A percentile compares a stretch with the other conserved stretches of the same genome.
phyloP scores from a whole-genome alignment of 2,113 vertebrate genomes.

The Macaca mulatta region DNA sequence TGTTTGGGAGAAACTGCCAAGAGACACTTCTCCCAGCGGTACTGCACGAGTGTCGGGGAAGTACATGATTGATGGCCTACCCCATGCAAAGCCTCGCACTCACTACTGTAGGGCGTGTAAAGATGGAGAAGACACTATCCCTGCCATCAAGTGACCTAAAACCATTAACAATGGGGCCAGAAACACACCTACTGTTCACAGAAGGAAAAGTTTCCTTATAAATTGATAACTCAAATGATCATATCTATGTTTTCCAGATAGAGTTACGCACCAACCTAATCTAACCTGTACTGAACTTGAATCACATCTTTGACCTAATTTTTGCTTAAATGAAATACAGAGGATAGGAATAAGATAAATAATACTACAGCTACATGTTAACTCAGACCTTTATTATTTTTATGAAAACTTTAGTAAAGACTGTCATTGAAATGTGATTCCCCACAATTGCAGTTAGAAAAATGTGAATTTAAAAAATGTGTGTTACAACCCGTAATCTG shows the following conservation, averaged over 20 bases:
- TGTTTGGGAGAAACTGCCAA: background rate
- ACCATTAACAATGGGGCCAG: background rate
- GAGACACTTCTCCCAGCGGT: background rate
- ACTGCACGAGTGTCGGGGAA: background rate
- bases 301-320: background rate
- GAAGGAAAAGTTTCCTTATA: background rate
- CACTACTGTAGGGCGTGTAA: background rate
- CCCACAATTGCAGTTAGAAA: background rate
- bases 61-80: background rate
- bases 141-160: background rate
- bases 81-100: background rate
- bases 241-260: background rate
- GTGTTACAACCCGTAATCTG: background rate
- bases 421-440: background rate
- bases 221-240: background rate
- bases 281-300: background rate
- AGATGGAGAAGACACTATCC: background rate
- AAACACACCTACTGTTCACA: background rate
- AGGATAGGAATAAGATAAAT: background rate
- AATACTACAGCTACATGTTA: background rate
- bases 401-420: background rate
- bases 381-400: slow-evolving; percentile 17
- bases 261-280: background rate
- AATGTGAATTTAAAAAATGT: background rate
- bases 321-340: background rate